Evolutionary conservation across 1,140 invertebrate genomes (phyloP), one percentile per base, ranked within the genome.

Genomic region (Plutomurus gul): DNA sequence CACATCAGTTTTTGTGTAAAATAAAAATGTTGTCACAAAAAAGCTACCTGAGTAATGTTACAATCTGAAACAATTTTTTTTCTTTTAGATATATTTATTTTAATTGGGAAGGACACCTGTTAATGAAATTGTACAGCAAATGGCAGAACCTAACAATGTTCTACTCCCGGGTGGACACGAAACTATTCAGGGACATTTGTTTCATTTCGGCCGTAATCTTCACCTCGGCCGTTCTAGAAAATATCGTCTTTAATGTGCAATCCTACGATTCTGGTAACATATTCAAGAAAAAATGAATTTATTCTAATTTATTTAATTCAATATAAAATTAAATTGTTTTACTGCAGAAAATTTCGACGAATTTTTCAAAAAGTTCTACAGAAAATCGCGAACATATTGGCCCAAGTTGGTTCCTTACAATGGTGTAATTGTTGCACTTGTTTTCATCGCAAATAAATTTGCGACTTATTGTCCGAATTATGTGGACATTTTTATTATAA

Each of bases 401-500:
- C 25, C 33, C 30, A 70, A 75, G 16, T 22, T 43, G 16, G 20
- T 77, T 1, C 74, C 39, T 3, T 81, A 81, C 25, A 65, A 81
- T 60, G 60, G 40, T 1, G 25, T 36, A 8, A 46, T 72, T 13
- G 46, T 33, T 8, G 4, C 43, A 0, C 10, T 77, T 6, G 46
- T 71, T 27, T 77, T 81, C 18, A 30, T 77, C 16, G 22, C 75
- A 3, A 71, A 81, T 13, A 81, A 76, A n/a, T 43, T 56, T 16
- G 43, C 60, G 8, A 13, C 71, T 11, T 73, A 76, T 11, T 72
- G 30, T 1, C 39, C 75, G 4, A 77, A 81, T 27, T 81, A 49
- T 60, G 46, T 73, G 6, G 79, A 81, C 25, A 43, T 81, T 2
- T n/a, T 81, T 13, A 72, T 81, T 22, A 46, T 56, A 18, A 37